Percentiles rank a stretch among this genome's conserved stretches.
Conservation (phyloP, 2,797 vertebrate species). For the Neostethus bicornis region DNA sequence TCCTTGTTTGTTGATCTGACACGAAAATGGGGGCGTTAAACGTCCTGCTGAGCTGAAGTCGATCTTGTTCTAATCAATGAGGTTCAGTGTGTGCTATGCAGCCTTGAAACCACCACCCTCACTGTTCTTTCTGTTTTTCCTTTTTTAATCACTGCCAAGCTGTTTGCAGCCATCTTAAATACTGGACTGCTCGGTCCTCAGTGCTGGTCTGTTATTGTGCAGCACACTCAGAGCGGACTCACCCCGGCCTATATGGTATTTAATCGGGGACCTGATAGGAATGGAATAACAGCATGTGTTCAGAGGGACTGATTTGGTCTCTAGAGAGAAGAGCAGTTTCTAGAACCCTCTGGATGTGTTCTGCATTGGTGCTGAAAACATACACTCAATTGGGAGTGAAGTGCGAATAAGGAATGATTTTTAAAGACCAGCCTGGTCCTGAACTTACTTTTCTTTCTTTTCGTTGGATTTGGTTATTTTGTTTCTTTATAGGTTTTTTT, state of each 20-base stretch:
- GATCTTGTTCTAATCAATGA: conserved; percentile 31
- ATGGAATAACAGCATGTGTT: conserved; percentile 45
- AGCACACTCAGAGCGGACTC: conserved; percentile 29
- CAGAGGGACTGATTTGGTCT: conserved; percentile 42
- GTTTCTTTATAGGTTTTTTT: not conserved
- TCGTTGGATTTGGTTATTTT: conserved; percentile 14
- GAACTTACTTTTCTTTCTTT: conserved; percentile 43
- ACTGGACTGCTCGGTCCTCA: conserved; percentile 44
- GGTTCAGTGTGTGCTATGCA: conserved; percentile 48
- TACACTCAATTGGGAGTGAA: conserved; percentile 36
- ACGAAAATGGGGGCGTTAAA: conserved; percentile 29
- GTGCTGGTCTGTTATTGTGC: conserved; percentile 34
- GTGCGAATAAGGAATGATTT: conserved; percentile 38
- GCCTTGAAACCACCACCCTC: conserved; percentile 48
- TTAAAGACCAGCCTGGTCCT: conserved; percentile 3
- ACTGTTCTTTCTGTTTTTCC: conserved; percentile 36
- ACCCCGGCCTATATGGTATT: conserved; percentile 34
- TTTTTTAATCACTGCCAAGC: conserved; percentile 65
- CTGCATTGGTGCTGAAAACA: conserved; percentile 54
- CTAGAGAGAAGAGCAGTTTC: conserved; percentile 23
- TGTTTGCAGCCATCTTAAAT: conserved; percentile 44
- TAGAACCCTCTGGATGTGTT: conserved; percentile 57
- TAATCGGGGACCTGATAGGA: conserved; percentile 45
- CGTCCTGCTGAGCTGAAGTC: conserved; percentile 35
- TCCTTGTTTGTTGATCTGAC: conserved; percentile 30